Percentiles rank a stretch among this genome's conserved stretches.
phyloP scores from a whole-genome alignment of 2,888 invertebrate genomes.

The Melangyna quadrimaculata region DNA sequence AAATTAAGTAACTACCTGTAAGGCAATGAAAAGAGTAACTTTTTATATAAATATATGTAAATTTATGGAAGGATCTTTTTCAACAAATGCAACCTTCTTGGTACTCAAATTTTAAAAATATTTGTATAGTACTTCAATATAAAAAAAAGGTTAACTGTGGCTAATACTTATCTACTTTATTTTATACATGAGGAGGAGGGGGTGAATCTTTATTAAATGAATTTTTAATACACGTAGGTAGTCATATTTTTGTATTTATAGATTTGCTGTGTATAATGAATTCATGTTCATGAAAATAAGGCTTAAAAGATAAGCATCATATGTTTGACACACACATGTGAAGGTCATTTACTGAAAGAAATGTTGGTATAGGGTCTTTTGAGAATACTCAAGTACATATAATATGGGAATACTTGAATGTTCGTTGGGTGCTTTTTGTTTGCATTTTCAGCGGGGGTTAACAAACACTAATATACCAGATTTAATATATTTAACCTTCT shows the following conservation, averaged over 20 bases:
- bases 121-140: not conserved
- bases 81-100: not conserved
- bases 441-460: too few species aligned
- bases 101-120: not conserved
- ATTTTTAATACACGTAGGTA: conserved; percentile 26
- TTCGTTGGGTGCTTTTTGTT: not conserved
- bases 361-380: conserved; percentile 6
- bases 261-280: not conserved
- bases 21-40: conserved; percentile 4
- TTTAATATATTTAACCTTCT: too few species aligned
- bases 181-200: not conserved
- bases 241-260: not conserved
- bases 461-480: too few species aligned
- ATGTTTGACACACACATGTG: conserved; percentile 21
- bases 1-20: conserved; percentile 25
- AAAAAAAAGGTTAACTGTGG: conserved; percentile 10
- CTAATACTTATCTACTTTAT: conserved; percentile 31
- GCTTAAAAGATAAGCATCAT: conserved; percentile 1
- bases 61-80: not conserved
- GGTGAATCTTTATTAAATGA: conserved; percentile 20
- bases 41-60: not conserved
- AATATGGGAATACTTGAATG: not conserved
- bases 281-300: conserved; percentile 12
- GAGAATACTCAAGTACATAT: not conserved
- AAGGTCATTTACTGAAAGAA: conserved; percentile 38